phyloP scores from a whole-genome alignment of 2,113 vertebrate genomes.

The Nothoprocta perdicaria region DNA sequence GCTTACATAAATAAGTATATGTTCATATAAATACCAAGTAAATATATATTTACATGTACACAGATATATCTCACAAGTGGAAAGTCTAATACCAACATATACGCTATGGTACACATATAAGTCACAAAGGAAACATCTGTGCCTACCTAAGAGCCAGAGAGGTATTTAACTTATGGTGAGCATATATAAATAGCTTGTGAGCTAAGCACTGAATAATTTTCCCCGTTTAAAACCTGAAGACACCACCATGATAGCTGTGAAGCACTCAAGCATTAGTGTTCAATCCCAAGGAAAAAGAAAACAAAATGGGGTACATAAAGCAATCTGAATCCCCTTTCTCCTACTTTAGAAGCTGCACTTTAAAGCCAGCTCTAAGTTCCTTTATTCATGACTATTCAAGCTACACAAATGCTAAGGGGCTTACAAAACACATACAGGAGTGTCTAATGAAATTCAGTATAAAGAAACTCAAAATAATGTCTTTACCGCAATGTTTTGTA shows the following conservation, averaged over 20 bases:
- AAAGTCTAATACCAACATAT: not conserved
- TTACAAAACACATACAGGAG: constrained; percentile 64
- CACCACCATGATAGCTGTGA: not conserved
- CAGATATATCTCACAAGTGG: rapidly evolving
- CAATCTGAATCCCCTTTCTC: constrained; percentile 51
- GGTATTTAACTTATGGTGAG: not conserved
- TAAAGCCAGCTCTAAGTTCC: constrained; percentile 54
- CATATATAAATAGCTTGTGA: not conserved
- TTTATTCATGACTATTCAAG: constrained; percentile 75
- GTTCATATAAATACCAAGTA: not conserved
- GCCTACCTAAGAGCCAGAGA: not conserved
- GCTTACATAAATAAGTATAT: constrained; percentile 41
- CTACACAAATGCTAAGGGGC: constrained; percentile 69
- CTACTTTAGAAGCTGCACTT: constrained; percentile 50
- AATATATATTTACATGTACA: rapidly evolving
- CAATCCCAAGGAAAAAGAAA: constrained; percentile 31
- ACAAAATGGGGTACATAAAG: constrained; percentile 49
- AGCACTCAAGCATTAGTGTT: not conserved
- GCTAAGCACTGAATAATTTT: not conserved
- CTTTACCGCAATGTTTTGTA: constrained; percentile 50
- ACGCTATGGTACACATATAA: not conserved
- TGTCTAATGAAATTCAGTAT: constrained; percentile 56
- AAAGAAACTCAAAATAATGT: constrained; percentile 60
- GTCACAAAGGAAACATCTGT: not conserved
- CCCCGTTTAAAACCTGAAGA: not conserved